Percentiles rank a stretch among this genome's conserved stretches.
Evolutionary conservation across 2,113 vertebrate species (phyloP).

Genomic region (Canis aureus): DNA sequence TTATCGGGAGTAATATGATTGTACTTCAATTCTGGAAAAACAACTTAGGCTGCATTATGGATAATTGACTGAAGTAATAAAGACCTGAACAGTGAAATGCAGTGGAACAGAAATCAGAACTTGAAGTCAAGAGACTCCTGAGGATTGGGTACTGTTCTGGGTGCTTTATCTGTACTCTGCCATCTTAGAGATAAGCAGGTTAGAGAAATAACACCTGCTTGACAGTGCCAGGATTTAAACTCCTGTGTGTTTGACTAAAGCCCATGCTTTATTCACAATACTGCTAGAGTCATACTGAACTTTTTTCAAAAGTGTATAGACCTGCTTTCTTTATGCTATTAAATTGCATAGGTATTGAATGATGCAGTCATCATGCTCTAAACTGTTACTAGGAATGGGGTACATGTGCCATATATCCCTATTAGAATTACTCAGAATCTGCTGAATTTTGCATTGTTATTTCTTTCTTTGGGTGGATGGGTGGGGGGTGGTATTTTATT

Average conservation of each 20-base stretch:
- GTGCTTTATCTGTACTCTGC: neutral
- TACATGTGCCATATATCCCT: neutral
- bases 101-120: slow-evolving; percentile 13
- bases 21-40: slow-evolving; percentile 45
- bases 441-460: neutral
- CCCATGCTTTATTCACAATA: neutral
- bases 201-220: neutral
- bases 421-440: neutral
- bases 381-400: neutral
- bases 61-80: neutral
- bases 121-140: neutral
- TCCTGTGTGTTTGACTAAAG: neutral
- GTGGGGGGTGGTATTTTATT: neutral
- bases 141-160: neutral
- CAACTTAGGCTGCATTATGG: neutral
- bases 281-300: neutral
- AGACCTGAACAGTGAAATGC: neutral
- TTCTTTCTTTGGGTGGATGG: neutral
- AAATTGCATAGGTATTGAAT: neutral
- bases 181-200: neutral
- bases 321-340: neutral
- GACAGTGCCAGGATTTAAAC: neutral
- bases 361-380: neutral
- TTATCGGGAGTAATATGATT: neutral
- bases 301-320: neutral